Evolutionary conservation across 2,797 vertebrate genomes (phyloP), one percentile per base, ranked within the genome.

Genomic region (Austrolebias charrua): DNA sequence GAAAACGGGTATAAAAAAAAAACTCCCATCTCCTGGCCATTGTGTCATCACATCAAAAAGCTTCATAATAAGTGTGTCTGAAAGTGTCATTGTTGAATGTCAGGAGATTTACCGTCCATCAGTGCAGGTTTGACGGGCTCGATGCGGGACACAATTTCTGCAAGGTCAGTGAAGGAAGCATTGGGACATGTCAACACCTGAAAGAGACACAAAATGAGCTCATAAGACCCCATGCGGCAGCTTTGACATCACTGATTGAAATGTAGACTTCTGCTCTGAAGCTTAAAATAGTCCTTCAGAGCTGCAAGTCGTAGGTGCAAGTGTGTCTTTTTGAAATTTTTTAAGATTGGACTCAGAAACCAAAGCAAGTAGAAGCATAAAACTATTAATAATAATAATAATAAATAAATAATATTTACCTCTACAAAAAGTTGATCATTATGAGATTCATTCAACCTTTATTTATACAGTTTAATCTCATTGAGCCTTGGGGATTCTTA

Each of bases 81-180:
- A 49, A 48, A 28, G 46, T 4, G 7, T 19, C 24, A 3, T 19
- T 16, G 18, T n/a, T 44, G 3, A 16, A 49, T 57, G 71, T 66
- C 28, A 2, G 43, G 8, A 28, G 24, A 16, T 93, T 96, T 91
- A 99, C 96, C 97, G 0, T 96, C 94, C 5, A 93, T 91, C 0
- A 91, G n/a, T 0, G 91, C 66, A 0, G 86, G 90, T 71, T 96
- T 95, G 73, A 94, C 92, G 0, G 94, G 95, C 85, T 98, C 96
- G 0, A 98, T 98, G 38, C 96, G 92, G 7, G 97, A 98, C 75
- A 98, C 96, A 0, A 98, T 98, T 87, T 96, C 96, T 0, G 96
- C 96, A 67, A 99, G 92, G 87, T 98, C 97, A 0, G 95, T 99
- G 86, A 98, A 99, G 53, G 95, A 98, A 19, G 96, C 93, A 5